A percentile compares a stretch with the other conserved stretches of the same genome.
phyloP scores from a whole-genome alignment of 1,140 invertebrate genomes.

The Zophobas morio region DNA sequence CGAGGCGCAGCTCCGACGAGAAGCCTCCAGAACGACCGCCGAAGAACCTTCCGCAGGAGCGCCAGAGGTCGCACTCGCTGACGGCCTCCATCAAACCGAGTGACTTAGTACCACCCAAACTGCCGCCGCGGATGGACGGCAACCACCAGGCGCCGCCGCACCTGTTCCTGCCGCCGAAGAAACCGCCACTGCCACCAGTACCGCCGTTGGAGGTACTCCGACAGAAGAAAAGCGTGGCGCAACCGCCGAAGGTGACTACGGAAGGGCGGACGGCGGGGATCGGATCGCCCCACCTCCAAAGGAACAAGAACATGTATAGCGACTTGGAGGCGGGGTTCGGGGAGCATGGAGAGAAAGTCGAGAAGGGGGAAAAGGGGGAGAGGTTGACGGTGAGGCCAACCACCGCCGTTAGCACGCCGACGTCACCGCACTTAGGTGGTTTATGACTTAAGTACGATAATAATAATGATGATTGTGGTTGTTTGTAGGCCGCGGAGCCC shows the following conservation, averaged over 20 bases:
- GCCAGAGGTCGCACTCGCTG: constrained; percentile 72
- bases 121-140: constrained; percentile 71
- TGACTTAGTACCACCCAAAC: constrained; percentile 66
- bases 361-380: neutral
- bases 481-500: constrained; percentile 53
- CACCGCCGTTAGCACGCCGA: constrained; percentile 67
- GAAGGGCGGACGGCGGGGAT: constrained; percentile 71
- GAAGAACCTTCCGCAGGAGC: constrained; percentile 72
- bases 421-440: constrained; percentile 67
- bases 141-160: constrained; percentile 74
- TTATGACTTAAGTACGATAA: neutral
- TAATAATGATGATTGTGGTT: constrained; percentile 15
- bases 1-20: constrained; percentile 71
- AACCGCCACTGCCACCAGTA: constrained; percentile 80
- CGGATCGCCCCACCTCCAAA: constrained; percentile 73
- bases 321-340: constrained; percentile 67
- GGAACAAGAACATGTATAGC: constrained; percentile 70
- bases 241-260: constrained; percentile 65
- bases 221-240: constrained; percentile 60
- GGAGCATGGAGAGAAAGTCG: neutral
- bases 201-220: constrained; percentile 73
- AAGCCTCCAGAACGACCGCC: constrained; percentile 75
- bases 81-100: constrained; percentile 55
- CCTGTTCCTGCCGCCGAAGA: constrained; percentile 75
- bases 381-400: constrained; percentile 47